phyloP scores from a whole-genome alignment of 2,797 vertebrate genomes.

The Oreortyx pictus region DNA sequence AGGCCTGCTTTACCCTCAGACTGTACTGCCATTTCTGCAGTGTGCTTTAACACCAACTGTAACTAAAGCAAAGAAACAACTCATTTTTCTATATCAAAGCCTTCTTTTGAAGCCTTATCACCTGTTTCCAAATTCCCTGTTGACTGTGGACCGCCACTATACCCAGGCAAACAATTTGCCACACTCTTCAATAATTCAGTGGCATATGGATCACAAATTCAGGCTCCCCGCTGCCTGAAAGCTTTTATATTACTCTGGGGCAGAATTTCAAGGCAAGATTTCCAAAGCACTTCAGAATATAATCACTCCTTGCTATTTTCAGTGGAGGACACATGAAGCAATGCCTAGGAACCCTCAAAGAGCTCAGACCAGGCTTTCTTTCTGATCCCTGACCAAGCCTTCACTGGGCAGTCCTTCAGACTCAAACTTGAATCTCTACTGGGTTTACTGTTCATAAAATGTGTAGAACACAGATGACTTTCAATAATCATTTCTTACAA shows the following conservation, averaged over 20 bases:
- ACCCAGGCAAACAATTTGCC: background rate
- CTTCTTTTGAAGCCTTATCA: background rate
- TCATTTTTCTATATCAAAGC: background rate
- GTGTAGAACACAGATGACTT: background rate
- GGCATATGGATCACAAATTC: background rate
- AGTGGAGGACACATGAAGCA: background rate
- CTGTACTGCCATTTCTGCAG: background rate
- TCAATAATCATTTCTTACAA: background rate
- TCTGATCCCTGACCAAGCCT: background rate
- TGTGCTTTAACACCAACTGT: background rate
- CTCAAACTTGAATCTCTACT: background rate
- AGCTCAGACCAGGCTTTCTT: background rate
- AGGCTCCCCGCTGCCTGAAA: background rate
- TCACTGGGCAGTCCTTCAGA: background rate
- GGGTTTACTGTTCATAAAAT: background rate
- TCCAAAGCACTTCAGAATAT: background rate
- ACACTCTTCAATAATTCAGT: background rate
- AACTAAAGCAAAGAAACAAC: background rate
- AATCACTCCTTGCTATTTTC: background rate
- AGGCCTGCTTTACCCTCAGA: background rate
- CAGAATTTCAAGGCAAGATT: conserved; percentile 38
- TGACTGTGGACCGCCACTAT: background rate
- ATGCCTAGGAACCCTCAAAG: background rate
- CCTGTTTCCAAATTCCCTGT: conserved; percentile 8
- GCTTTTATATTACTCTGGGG: background rate